These are phyloP conservation scores for Vesta saturnalis DNA, from an alignment of 2,888 invertebrate species.

Conservation along the genomic window DNA sequence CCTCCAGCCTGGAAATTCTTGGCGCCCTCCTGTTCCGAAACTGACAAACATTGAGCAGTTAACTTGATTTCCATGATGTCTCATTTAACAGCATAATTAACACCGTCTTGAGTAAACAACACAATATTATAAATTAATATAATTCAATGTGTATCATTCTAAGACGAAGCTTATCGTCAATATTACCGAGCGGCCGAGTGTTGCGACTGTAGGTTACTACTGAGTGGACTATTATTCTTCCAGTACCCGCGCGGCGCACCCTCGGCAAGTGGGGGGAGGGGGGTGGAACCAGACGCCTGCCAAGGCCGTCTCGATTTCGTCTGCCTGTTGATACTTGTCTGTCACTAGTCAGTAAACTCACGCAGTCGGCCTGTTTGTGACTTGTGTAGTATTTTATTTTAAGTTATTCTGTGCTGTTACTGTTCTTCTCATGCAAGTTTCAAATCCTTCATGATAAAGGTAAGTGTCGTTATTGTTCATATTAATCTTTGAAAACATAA, in stretches of 20 bases:
- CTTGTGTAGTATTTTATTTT: slow-evolving; percentile 2
- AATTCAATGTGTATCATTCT: background rate
- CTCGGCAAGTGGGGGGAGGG: background rate
- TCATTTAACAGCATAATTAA: slow-evolving; percentile 1
- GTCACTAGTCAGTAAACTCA: background rate
- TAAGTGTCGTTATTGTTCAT: slow-evolving; percentile 3
- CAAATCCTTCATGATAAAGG: background rate
- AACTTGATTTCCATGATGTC: background rate
- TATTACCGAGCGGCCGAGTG: background rate
- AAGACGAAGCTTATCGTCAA: background rate
- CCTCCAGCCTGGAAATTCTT: background rate
- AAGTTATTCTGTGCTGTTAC: background rate
- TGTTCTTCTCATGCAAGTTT: background rate
- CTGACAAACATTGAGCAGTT: background rate
- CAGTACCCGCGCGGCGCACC: background rate
- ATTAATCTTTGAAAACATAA: background rate
- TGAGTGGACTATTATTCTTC: too few species aligned
- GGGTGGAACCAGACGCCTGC: background rate
- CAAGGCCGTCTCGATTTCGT: background rate
- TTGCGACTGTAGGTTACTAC: background rate
- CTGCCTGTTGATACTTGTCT: background rate
- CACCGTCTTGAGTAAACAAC: background rate
- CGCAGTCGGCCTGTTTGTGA: slow-evolving; percentile 2
- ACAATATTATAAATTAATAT: background rate
- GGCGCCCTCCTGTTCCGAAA: slow-evolving; percentile 2